Conservation (phyloP, 2,113 vertebrate species). For the Sakesphorus luctuosus region DNA sequence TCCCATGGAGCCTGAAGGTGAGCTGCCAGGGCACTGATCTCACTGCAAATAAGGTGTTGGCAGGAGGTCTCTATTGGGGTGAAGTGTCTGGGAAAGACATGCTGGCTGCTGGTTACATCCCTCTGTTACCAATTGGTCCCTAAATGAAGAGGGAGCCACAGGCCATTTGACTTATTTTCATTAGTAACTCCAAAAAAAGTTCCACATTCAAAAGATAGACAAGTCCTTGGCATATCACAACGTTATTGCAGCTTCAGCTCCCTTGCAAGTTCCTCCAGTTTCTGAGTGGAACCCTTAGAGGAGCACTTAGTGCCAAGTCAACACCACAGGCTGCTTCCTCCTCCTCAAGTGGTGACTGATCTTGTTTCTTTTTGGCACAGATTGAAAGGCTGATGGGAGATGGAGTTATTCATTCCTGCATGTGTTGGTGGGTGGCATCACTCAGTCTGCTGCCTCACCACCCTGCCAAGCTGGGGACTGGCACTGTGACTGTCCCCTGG, state of each 20-base stretch:
- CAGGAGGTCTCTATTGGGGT: background rate
- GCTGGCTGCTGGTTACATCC: background rate
- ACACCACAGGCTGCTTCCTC: background rate
- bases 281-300: background rate
- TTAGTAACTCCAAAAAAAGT: background rate
- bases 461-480: background rate
- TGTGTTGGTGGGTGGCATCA: background rate
- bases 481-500: background rate
- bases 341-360: accelerated
- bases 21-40: background rate
- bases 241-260: background rate
- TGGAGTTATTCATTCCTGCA: background rate
- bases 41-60: background rate
- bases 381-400: background rate
- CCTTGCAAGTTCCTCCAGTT: background rate
- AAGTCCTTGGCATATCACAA: background rate
- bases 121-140: background rate
- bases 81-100: background rate
- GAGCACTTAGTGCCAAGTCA: background rate
- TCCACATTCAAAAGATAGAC: background rate
- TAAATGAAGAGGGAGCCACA: background rate
- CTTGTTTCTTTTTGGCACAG: background rate
- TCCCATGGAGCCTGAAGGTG: conserved; percentile 4
- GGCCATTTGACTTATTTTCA: background rate
- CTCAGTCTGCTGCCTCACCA: background rate